These are phyloP conservation scores for Blera fallax DNA, from an alignment of 2,888 invertebrate species.

Conservation along the genomic window DNA sequence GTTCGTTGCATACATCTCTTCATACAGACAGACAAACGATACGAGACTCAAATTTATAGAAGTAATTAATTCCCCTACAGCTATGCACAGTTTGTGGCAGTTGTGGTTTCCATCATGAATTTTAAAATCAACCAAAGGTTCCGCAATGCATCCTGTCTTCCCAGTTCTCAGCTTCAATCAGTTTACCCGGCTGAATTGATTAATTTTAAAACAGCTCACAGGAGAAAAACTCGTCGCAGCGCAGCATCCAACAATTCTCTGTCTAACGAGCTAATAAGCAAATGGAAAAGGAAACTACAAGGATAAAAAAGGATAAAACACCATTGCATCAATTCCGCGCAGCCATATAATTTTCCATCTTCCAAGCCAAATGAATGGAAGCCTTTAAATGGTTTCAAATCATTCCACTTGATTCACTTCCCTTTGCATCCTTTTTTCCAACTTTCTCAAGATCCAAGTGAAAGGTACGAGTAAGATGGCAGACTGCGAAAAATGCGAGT, in stretches of 20 bases:
- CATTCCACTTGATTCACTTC: constrained; percentile 66
- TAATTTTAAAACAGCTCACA: constrained; percentile 45
- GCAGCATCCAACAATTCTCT: constrained; percentile 27
- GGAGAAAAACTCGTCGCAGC: constrained; percentile 21
- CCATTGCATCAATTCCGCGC: not conserved
- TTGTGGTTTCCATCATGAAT: too few species aligned
- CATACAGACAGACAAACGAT: too few species aligned
- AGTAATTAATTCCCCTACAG: too few species aligned
- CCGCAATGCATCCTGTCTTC: not conserved
- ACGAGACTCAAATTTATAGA: too few species aligned
- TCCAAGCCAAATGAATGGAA: constrained; percentile 31
- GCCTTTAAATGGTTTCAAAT: constrained; percentile 58
- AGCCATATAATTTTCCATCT: constrained; percentile 25
- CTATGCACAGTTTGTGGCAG: too few species aligned
- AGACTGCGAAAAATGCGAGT: constrained; percentile 60
- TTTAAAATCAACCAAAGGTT: too few species aligned
- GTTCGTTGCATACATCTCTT: too few species aligned
- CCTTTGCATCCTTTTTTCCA: not conserved
- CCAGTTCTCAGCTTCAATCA: constrained; percentile 15
- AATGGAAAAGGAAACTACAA: not conserved
- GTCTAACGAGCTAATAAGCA: constrained; percentile 49
- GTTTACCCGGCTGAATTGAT: constrained; percentile 21
- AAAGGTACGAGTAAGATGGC: constrained; percentile 19
- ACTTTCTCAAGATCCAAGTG: not conserved
- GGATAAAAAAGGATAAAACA: constrained; percentile 25